Percentiles rank a stretch among this genome's conserved stretches.
phyloP scores from a whole-genome alignment of 2,888 invertebrate genomes.

The Athalia circularis region DNA sequence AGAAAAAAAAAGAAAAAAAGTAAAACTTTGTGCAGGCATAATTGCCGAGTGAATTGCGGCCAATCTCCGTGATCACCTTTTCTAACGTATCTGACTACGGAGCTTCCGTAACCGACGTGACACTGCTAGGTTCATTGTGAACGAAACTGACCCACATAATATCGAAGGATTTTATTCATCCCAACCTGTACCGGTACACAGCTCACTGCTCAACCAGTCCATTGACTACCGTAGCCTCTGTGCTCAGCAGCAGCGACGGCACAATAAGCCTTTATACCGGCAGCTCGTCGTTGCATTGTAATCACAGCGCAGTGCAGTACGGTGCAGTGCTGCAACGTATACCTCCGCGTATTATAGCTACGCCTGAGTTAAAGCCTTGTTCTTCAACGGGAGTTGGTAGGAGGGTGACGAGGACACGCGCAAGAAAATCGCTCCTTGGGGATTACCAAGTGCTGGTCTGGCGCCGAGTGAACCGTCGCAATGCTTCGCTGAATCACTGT shows the following conservation, averaged over 20 bases:
- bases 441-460: slow-evolving; percentile 16
- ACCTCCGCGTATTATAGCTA: neutral
- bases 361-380: slow-evolving; percentile 33
- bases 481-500: too few relatives aligned
- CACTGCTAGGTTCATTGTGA: slow-evolving; percentile 7
- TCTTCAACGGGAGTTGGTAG: neutral
- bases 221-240: neutral
- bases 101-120: neutral
- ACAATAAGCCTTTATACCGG: slow-evolving; percentile 22
- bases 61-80: too few relatives aligned
- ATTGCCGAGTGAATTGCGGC: too few relatives aligned
- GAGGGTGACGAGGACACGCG: slow-evolving; percentile 25
- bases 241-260: neutral
- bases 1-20: too few relatives aligned
- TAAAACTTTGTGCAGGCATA: too few relatives aligned
- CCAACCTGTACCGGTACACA: slow-evolving; percentile 3
- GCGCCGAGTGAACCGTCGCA: too few relatives aligned
- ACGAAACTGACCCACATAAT: slow-evolving; percentile 38
- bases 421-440: slow-evolving; percentile 17
- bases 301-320: slow-evolving; percentile 14
- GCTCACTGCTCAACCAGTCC: too few relatives aligned
- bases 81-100: too few relatives aligned
- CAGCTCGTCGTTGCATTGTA: neutral
- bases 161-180: slow-evolving; percentile 30
- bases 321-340: slow-evolving; percentile 1